A percentile compares a stretch with the other conserved stretches of the same genome.
These are phyloP conservation scores for Coreius guichenoti DNA, from an alignment of 2,797 vertebrate genomes.

Conservation along the genomic window DNA sequence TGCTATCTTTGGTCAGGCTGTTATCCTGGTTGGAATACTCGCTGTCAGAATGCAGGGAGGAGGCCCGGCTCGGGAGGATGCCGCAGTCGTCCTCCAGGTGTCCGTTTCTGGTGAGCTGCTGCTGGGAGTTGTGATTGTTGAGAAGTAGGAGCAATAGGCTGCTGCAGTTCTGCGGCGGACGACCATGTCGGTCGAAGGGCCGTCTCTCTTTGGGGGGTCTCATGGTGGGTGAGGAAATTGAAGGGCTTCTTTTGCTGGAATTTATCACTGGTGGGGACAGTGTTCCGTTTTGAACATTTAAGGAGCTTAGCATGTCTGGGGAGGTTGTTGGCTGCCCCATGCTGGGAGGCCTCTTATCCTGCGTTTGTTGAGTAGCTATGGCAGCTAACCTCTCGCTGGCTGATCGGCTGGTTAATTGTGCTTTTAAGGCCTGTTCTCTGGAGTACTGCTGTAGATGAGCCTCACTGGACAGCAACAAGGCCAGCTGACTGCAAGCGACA, in stretches of 20 bases:
- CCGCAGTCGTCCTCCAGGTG: constrained; percentile 84
- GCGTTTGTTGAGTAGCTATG: constrained; percentile 88
- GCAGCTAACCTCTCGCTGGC: constrained; percentile 96
- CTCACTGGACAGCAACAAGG: constrained; percentile 96
- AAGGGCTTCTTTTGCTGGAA: constrained; percentile 78
- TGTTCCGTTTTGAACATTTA: constrained; percentile 84
- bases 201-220: constrained; percentile 84
- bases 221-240: constrained; percentile 74
- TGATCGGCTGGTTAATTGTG: constrained; percentile 91
- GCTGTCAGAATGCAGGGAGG: constrained; percentile 86
- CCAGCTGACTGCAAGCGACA: constrained; percentile 95
- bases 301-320: constrained; percentile 82
- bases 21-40: constrained; percentile 93
- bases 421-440: constrained; percentile 95
- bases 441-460: constrained; percentile 98
- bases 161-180: constrained; percentile 90
- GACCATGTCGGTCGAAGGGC: constrained; percentile 83
- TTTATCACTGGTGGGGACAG: constrained; percentile 76
- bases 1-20: constrained; percentile 92
- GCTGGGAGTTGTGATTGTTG: constrained; percentile 93
- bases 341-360: constrained; percentile 86
- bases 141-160: constrained; percentile 95
- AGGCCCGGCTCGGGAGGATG: constrained; percentile 84
- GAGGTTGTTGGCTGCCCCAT: constrained; percentile 76
- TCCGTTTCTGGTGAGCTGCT: constrained; percentile 84